phyloP scores from a whole-genome alignment of 2,888 invertebrate genomes.

The Diarsia rubi region DNA sequence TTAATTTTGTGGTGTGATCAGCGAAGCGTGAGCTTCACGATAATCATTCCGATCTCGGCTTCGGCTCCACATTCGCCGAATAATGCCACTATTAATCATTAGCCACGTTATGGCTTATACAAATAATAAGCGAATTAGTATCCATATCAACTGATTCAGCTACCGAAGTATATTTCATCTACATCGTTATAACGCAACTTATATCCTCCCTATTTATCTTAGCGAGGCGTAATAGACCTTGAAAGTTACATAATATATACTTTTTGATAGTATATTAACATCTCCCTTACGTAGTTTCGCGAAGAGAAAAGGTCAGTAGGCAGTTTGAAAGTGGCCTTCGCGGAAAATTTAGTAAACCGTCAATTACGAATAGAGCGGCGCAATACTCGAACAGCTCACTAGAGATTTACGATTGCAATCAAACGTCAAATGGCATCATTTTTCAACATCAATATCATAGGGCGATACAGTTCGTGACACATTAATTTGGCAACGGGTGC shows the following conservation, averaged over 20 bases:
- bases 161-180: constrained; percentile 55
- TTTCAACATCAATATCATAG: constrained; percentile 80
- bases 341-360: constrained; percentile 59
- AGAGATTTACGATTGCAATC: constrained; percentile 81
- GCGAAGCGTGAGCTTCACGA: constrained; percentile 82
- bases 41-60: constrained; percentile 84
- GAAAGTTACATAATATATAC: constrained; percentile 58
- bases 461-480: constrained; percentile 80
- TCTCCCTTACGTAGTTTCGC: constrained; percentile 43
- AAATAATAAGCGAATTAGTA: constrained; percentile 66
- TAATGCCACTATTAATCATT: constrained; percentile 83
- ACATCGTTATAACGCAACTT: constrained; percentile 54
- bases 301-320: constrained; percentile 43
- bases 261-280: constrained; percentile 58
- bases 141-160: constrained; percentile 62
- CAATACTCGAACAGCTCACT: constrained; percentile 58
- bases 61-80: constrained; percentile 74
- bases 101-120: constrained; percentile 59
- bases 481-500: constrained; percentile 81
- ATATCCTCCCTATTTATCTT: constrained; percentile 58
- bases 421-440: constrained; percentile 79
- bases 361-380: constrained; percentile 60
- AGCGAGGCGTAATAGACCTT: constrained; percentile 54
- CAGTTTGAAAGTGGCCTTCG: constrained; percentile 44
- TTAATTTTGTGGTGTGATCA: constrained; percentile 87